Conservation (phyloP, 2,113 vertebrate genomes). For the Pteronura brasiliensis region DNA sequence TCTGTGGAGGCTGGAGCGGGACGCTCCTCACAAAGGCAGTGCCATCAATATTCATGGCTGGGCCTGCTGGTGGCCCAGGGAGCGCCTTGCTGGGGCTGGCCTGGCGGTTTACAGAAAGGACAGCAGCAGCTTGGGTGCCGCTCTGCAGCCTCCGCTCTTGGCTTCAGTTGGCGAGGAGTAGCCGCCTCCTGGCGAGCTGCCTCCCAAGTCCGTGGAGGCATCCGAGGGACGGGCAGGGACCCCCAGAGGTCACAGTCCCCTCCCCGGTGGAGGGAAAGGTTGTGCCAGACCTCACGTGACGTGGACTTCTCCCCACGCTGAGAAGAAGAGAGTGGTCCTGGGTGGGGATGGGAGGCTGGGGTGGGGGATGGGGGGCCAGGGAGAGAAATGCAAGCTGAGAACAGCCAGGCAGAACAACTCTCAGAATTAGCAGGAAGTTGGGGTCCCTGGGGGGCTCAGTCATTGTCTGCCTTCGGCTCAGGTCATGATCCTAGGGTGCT, state of each 20-base stretch:
- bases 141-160: background rate
- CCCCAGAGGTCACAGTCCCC: background rate
- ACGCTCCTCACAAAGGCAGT: constrained; percentile 68
- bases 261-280: background rate
- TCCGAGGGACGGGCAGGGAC: rapidly evolving
- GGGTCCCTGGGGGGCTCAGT: too few relatives aligned
- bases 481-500: too few relatives aligned
- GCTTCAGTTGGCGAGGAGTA: background rate
- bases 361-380: background rate
- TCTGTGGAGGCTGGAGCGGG: constrained; percentile 63
- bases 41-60: constrained; percentile 71
- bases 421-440: too few relatives aligned
- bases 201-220: background rate
- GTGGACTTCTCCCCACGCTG: background rate
- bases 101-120: constrained; percentile 36
- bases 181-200: background rate
- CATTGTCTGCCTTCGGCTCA: too few relatives aligned
- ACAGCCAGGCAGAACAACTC: rapidly evolving
- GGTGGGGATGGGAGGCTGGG: background rate
- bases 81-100: background rate
- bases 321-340: rapidly evolving
- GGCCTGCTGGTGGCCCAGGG: constrained; percentile 67
- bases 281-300: background rate
- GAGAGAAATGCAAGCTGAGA: too few relatives aligned
- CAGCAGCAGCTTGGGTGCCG: background rate